Evolutionary conservation across 1,140 invertebrate genomes (phyloP).

Genomic region (Lethocerus indicus): DNA sequence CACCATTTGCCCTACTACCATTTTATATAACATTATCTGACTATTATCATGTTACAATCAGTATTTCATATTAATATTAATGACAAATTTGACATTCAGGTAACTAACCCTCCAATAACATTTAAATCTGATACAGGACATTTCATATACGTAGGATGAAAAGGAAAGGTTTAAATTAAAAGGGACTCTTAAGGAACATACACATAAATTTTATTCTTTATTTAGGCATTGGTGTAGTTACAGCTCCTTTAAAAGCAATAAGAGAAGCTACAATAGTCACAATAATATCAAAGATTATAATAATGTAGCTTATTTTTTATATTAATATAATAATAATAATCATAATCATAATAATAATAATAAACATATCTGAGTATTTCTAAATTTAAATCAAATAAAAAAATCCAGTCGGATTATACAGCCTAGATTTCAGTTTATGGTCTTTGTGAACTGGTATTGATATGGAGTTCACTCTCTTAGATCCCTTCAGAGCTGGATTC

Average conservation of each 20-base stretch:
- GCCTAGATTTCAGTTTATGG: not conserved
- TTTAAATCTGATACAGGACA: too few species aligned
- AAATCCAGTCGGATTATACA: slow-evolving; percentile 12
- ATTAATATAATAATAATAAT: too few species aligned
- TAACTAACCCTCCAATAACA: too few species aligned
- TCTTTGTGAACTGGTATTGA: slow-evolving; percentile 8
- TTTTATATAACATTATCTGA: too few species aligned
- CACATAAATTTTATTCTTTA: slow-evolving; percentile 7
- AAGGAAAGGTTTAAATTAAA: too few species aligned
- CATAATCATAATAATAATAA: too few species aligned
- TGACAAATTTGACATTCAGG: too few species aligned
- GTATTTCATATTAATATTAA: too few species aligned
- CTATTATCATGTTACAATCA: too few species aligned
- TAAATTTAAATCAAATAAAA: slow-evolving; percentile 11
- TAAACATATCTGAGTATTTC: slow-evolving; percentile 15
- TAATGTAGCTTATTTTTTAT: slow-evolving; percentile 9
- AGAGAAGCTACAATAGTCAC: slow-evolving; percentile 15
- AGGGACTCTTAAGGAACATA: not conserved
- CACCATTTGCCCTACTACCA: too few species aligned
- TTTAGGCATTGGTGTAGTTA: slow-evolving; percentile 11
- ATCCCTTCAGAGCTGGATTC: not conserved
- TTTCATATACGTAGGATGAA: too few species aligned
- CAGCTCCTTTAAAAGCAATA: slow-evolving; percentile 14
- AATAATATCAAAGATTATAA: slow-evolving; percentile 14
- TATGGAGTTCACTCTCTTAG: slow-evolving; percentile 10